A percentile compares a stretch with the other conserved stretches of the same genome.
Evolutionary conservation across 2,113 vertebrate species (phyloP).

Genomic region (Vulpes ferrilata): DNA sequence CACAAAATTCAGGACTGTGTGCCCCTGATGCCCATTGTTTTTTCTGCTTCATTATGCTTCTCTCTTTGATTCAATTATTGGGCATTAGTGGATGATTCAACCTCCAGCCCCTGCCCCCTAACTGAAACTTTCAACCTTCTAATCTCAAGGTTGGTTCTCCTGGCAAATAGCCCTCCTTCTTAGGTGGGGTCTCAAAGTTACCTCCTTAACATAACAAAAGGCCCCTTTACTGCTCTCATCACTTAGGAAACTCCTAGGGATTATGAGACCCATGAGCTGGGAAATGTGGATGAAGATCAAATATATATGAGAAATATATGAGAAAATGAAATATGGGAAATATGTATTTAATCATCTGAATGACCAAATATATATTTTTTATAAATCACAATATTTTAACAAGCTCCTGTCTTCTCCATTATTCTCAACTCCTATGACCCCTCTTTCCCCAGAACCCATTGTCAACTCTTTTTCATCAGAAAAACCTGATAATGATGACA

Average conservation of each 20-base stretch:
- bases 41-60: background rate
- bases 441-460: background rate
- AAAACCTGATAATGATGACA: background rate
- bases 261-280: background rate
- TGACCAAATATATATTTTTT: background rate
- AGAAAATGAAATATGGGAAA: background rate
- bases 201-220: background rate
- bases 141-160: background rate
- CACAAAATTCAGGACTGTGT: background rate
- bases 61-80: background rate
- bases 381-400: background rate
- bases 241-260: background rate
- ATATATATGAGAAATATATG: background rate
- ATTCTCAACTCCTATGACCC: background rate
- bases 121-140: background rate
- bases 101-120: background rate
- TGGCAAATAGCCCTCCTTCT: background rate
- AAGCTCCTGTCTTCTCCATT: background rate
- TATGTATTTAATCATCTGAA: background rate
- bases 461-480: background rate
- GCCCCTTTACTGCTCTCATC: background rate
- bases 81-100: background rate
- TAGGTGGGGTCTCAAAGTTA: background rate
- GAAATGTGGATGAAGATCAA: background rate
- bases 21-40: background rate